These are phyloP conservation scores for Sphaerophoria rueppellii DNA, from an alignment of 2,888 invertebrate species.

Conservation along the genomic window DNA sequence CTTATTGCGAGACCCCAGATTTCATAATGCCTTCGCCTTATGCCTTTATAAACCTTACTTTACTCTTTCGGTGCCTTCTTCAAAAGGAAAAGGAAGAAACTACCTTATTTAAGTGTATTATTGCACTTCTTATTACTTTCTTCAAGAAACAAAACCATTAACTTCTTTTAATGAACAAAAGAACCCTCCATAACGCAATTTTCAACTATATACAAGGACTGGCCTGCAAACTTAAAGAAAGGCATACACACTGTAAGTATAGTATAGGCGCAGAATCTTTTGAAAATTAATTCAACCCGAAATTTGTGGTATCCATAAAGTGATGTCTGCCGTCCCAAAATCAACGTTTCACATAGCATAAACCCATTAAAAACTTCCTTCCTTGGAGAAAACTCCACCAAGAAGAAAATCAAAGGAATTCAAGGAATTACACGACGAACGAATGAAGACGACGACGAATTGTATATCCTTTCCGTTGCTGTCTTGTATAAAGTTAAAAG, in stretches of 20 bases:
- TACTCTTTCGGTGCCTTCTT: not conserved
- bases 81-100: too few relatives aligned
- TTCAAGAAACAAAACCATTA: not conserved
- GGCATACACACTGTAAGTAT: conserved; percentile 2
- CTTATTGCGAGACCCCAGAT: conserved; percentile 15
- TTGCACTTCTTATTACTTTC: conserved; percentile 23
- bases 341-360: conserved; percentile 11
- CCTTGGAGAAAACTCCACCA: conserved; percentile 58
- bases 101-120: not conserved
- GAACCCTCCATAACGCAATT: not conserved
- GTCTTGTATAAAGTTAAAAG: not conserved
- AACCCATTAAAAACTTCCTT: conserved; percentile 61
- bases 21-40: not conserved
- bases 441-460: conserved; percentile 60
- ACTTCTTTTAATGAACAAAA: conserved; percentile 32
- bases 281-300: conserved; percentile 71
- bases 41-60: not conserved
- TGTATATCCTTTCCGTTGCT: conserved; percentile 25
- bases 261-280: conserved; percentile 28
- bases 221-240: not conserved
- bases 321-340: conserved; percentile 3
- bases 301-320: conserved; percentile 69
- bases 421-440: conserved; percentile 65
- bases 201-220: too few relatives aligned
- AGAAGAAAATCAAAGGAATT: conserved; percentile 74